Percentiles rank a stretch among this genome's conserved stretches.
These are phyloP conservation scores for Dicaeum eximium DNA, from an alignment of 2,113 vertebrate genomes.

Conservation along the genomic window DNA sequence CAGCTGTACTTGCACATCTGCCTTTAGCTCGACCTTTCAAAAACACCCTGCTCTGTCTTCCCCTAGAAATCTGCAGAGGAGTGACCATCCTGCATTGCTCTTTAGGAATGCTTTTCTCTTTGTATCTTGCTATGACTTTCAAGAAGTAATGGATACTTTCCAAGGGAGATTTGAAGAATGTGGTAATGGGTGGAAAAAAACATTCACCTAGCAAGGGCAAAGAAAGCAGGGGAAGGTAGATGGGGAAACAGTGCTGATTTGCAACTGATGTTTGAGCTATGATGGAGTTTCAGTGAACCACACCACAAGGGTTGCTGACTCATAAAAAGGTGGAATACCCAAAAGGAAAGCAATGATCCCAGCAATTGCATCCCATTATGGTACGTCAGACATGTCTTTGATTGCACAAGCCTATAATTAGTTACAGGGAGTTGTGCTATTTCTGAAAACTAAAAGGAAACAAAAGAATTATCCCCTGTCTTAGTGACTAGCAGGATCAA, in stretches of 20 bases:
- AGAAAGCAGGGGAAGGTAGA: not conserved
- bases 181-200: not conserved
- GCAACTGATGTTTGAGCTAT: not conserved
- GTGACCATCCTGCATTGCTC: not conserved
- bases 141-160: not conserved
- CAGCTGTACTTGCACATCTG: not conserved
- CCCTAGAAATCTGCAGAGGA: not conserved
- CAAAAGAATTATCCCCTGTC: not conserved
- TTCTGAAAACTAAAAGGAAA: not conserved
- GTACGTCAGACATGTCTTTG: not conserved
- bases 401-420: slow-evolving; percentile 27
- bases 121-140: not conserved
- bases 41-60: not conserved
- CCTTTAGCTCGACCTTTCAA: not conserved
- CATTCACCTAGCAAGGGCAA: not conserved
- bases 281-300: slow-evolving; percentile 31
- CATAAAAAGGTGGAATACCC: slow-evolving; percentile 1
- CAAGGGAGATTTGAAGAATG: not conserved
- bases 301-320: not conserved
- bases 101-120: not conserved
- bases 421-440: not conserved
- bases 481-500: not conserved
- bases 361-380: slow-evolving; percentile 3
- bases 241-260: not conserved
- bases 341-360: slow-evolving; percentile 30